These are phyloP conservation scores for Dendrolimus punctatus DNA, from an alignment of 1,140 invertebrate species.

Conservation along the genomic window DNA sequence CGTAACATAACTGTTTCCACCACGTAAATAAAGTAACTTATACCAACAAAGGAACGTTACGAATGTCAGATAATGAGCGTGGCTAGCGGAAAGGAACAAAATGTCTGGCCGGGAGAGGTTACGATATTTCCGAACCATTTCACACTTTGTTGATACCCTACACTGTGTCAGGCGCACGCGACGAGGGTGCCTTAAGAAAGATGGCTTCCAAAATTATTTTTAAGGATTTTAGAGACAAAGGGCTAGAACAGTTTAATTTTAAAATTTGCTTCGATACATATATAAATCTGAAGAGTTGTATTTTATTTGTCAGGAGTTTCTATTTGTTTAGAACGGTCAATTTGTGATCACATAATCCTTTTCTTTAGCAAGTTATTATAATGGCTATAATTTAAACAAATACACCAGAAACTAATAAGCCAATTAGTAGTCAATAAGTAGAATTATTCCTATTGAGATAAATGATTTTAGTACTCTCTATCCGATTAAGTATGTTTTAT, in stretches of 20 bases:
- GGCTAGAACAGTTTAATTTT: neutral
- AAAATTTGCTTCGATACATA: no score
- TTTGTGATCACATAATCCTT: no score
- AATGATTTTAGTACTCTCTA: no score
- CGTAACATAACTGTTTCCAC: neutral
- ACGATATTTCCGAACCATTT: constrained; percentile 64
- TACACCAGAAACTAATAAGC: no score
- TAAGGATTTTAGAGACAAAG: neutral
- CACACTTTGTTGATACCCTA: constrained; percentile 56
- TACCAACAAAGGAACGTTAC: constrained; percentile 48
- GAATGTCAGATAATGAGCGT: constrained; percentile 60
- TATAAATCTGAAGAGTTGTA: no score
- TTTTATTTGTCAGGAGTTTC: no score
- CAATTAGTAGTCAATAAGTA: no score
- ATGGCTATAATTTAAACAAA: no score
- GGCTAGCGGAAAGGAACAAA: constrained; percentile 57
- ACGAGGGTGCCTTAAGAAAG: constrained; percentile 15
- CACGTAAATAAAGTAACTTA: constrained; percentile 65
- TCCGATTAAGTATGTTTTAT: no score
- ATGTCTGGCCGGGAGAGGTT: constrained; percentile 42
- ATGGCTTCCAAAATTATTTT: constrained; percentile 7
- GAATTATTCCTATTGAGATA: no score
- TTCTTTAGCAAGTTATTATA: no score
- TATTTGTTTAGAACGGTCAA: no score
- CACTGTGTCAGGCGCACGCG: constrained; percentile 40